Base-by-base conservation (phyloP, 2,797 vertebrate genomes). In the Artibeus lituratus region DNA sequence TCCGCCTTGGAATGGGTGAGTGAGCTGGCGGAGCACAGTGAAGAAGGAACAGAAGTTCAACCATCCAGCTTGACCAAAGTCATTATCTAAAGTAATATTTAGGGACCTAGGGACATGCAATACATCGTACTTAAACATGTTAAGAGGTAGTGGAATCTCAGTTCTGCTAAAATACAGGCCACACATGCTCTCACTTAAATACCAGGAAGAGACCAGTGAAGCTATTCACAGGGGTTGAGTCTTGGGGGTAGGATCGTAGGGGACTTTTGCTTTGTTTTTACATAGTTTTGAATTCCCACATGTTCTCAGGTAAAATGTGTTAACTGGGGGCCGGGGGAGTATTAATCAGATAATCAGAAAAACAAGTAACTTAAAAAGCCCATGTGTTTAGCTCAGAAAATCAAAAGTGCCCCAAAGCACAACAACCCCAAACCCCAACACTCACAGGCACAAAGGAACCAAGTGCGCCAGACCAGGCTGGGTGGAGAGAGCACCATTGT, bases 401-500 rank as follows among this genome's bases (percentile, higher is more conserved):
- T 53, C 51, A 90, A 76, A 90, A 76, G 15, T 44, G 6, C 37
- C 65, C 74, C 69, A 91, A 47, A 70, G 49, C 70, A 69, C 70
- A 18, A 26, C 42, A 47, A 24, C 15, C 51, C 21, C 7, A 47
- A 73, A 35, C 29, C 26, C 15, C 29, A 39, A 9, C 32, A 1
- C n/a, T 55, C 47, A 26, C 11, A 74, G 44, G 35, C 19, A 91
- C 92, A 74, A 62, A 70, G 85, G 84, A 84, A 59, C 72, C 85
- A 51, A 19, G 29, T 15, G 15, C 18, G 37, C 47, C 57, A 44
- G 49, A 1, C 1, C 26, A 18, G 88, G 24, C 65, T 90, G 92
- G 74, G 86, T 24, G 87, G 96, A 39, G 96, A 39, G 14, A 78
- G n/a, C 21, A 7, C 32, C 87, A 94, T 93, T 85, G 95, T 96